These are phyloP conservation scores for Eulimnadia texana DNA, from an alignment of 1,140 invertebrate genomes.

Conservation along the genomic window DNA sequence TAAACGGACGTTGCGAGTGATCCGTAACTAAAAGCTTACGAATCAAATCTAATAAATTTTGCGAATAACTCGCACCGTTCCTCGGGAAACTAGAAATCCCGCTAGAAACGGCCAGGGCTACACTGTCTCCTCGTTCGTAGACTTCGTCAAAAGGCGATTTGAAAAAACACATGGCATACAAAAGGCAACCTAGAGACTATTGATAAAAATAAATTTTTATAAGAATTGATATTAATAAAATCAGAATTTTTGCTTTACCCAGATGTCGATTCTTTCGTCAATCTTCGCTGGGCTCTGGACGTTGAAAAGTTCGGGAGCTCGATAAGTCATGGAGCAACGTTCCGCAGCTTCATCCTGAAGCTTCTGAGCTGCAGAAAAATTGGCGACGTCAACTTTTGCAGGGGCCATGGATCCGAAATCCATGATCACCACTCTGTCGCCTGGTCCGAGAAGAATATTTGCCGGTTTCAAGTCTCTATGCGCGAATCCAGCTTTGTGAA, in stretches of 20 bases:
- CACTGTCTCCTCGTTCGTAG: slow-evolving; percentile 71
- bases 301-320: slow-evolving; percentile 74
- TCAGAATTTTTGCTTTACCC: slow-evolving; percentile 41
- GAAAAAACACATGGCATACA: slow-evolving; percentile 73
- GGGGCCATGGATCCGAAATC: slow-evolving; percentile 66
- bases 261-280: slow-evolving; percentile 74
- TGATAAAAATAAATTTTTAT: slow-evolving; percentile 27
- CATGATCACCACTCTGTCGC: slow-evolving; percentile 59
- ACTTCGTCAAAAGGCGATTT: slow-evolving; percentile 73
- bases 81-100: slow-evolving; percentile 54
- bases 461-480: slow-evolving; percentile 73
- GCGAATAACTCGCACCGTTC: not conserved
- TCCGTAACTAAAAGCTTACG: no score
- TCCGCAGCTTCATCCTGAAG: slow-evolving; percentile 69
- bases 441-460: slow-evolving; percentile 60
- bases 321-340: slow-evolving; percentile 71
- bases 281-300: slow-evolving; percentile 64
- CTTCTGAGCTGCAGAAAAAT: slow-evolving; percentile 49
- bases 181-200: slow-evolving; percentile 68
- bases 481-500: slow-evolving; percentile 59
- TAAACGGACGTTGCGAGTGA: no score
- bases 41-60: no score
- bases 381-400: slow-evolving; percentile 57
- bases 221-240: not conserved
- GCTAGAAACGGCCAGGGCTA: slow-evolving; percentile 67